Conservation (phyloP, 1,140 invertebrate species). For the Macrotrachela quadricornifera region DNA sequence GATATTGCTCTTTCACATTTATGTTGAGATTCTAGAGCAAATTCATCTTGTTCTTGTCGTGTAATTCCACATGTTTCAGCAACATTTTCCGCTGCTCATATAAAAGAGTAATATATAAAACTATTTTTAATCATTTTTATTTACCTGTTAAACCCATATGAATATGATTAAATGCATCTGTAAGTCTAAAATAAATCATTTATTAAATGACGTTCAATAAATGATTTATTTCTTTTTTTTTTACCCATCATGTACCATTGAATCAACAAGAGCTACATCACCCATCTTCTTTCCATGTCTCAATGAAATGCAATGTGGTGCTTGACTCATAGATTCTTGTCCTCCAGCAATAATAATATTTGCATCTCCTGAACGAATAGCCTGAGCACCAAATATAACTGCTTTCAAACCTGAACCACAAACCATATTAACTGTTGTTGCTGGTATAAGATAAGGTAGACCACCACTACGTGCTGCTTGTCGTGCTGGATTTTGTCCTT, state of each 20-base stretch:
- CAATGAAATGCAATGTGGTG: slow-evolving; percentile 46
- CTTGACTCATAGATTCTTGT: slow-evolving; percentile 60
- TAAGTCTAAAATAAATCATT: slow-evolving; percentile 28
- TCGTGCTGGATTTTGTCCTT: slow-evolving; percentile 56
- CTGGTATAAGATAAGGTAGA: slow-evolving; percentile 47
- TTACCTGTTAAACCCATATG: slow-evolving; percentile 66
- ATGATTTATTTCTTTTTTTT: no score
- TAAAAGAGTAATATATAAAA: background rate
- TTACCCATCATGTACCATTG: slow-evolving; percentile 47
- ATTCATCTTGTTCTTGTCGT: slow-evolving; percentile 51
- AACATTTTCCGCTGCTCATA: slow-evolving; percentile 46
- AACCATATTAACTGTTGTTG: slow-evolving; percentile 56
- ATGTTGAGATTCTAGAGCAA: slow-evolving; percentile 47
- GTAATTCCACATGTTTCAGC: slow-evolving; percentile 45
- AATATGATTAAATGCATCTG: slow-evolving; percentile 50
- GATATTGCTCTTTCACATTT: slow-evolving; percentile 43
- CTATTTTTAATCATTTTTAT: background rate
- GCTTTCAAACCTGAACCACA: slow-evolving; percentile 65
- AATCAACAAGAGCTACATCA: slow-evolving; percentile 41
- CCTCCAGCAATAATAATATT: slow-evolving; percentile 54
- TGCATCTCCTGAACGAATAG: slow-evolving; percentile 46
- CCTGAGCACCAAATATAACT: slow-evolving; percentile 44
- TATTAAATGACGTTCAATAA: no score
- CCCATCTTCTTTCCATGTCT: slow-evolving; percentile 49
- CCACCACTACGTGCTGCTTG: slow-evolving; percentile 55